Evolutionary conservation across 2,113 vertebrate genomes (phyloP), one percentile per base, ranked within the genome.

Genomic region (Sorex fumeus): DNA sequence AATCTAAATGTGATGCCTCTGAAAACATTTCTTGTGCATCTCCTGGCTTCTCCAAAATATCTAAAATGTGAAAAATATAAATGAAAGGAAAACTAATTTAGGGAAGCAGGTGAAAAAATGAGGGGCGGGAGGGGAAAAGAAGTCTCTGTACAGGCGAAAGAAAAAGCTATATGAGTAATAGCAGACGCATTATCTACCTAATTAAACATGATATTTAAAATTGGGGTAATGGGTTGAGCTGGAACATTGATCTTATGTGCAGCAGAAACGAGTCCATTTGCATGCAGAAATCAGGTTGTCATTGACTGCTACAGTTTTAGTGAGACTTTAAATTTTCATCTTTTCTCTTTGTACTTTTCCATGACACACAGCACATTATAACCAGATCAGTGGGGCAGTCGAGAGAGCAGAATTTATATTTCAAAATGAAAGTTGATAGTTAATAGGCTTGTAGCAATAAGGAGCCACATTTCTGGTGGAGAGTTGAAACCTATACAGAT

Each of bases 271-370:
- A 71, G 75, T 76, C 80, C 10, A 78, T 71, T 66, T 92, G 64
- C 15, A 86, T 90, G 85, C 40, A 91, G 72, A 92, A 79, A 57
- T 75, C 25, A 18, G 2, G 15, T 50, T 75, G 62, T 82, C 64
- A 69, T 83, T 60, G 27, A n/a, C 36, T 32, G 45, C 27, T 43
- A 1, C n/a, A 40, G 60, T 45, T 93, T 69, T 32, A 80, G 32
- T 32, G 62, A 81, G 64, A 57, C 69, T 87, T 84, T 85, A 70
- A 72, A 82, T 92, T 47, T 82, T 53, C 47, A 19, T 88, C 57
- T 79, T 87, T 92, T 84, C n/a, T 67, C 57, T 66, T 87, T 84
- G 69, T 91, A 92, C 70, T 95, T 94, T 94, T 90, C 79, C 90
- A 87, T 90, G 80, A 79, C 21, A 57, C 40, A 57, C 6, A 70